phyloP scores from a whole-genome alignment of 2,113 vertebrate genomes.

The Zapornia atra region DNA sequence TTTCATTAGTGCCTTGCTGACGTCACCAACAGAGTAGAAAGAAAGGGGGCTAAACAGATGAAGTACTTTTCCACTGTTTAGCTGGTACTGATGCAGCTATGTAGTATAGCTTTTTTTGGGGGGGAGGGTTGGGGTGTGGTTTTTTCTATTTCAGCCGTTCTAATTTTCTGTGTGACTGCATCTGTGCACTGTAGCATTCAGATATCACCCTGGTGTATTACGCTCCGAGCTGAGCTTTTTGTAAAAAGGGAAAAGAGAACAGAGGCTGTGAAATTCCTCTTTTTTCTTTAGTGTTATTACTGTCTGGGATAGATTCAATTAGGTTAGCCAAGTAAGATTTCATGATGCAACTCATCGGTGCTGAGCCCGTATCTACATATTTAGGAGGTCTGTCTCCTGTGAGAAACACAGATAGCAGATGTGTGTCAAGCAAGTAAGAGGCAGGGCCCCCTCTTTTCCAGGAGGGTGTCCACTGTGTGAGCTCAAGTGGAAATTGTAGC shows the following conservation, averaged over 20 bases:
- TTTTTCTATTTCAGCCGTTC: neutral
- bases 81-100: constrained; percentile 17
- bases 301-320: constrained; percentile 27
- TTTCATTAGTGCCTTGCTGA: constrained; percentile 44
- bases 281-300: neutral
- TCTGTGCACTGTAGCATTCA: constrained; percentile 25
- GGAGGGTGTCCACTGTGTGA: neutral
- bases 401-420: neutral
- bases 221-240: neutral
- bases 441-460: neutral
- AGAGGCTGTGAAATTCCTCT: neutral
- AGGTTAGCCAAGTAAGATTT: constrained; percentile 27
- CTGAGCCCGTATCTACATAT: neutral
- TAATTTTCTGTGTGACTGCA: constrained; percentile 39
- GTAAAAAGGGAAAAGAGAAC: neutral
- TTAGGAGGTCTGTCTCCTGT: neutral
- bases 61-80: constrained; percentile 59
- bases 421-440: neutral
- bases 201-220: constrained; percentile 42
- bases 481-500: neutral
- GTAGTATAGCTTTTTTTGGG: neutral
- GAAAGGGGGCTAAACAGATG: constrained; percentile 8
- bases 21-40: constrained; percentile 15
- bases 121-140: too few species aligned
- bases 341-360: neutral